A percentile compares a stretch with the other conserved stretches of the same genome.
Conservation (phyloP, 1,140 invertebrate genomes). For the Drosophila triauraria region DNA sequence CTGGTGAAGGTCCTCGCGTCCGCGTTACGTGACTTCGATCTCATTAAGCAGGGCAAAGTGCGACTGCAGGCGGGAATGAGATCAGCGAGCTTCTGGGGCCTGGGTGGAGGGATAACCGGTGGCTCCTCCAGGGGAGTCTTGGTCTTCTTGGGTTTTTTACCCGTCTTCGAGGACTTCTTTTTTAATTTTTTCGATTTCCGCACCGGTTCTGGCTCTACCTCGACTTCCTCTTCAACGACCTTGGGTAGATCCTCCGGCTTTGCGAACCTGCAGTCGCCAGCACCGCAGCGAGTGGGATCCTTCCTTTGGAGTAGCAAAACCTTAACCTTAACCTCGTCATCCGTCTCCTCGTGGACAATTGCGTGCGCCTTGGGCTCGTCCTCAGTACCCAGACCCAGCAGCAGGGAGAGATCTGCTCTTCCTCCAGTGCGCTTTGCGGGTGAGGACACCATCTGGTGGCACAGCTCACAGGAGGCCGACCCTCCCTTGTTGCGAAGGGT, state of each 20-base stretch:
- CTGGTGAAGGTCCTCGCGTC: not conserved
- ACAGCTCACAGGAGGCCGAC: not conserved
- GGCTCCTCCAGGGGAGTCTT: too few species aligned
- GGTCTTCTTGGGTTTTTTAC: not conserved
- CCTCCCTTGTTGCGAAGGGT: not conserved
- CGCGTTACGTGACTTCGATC: not conserved
- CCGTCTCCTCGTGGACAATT: not conserved
- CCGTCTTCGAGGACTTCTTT: too few species aligned
- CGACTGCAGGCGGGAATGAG: conserved; percentile 20
- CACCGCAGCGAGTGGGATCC: not conserved
- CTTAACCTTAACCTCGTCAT: conserved; percentile 8
- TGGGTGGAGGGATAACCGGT: not conserved
- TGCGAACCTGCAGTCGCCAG: not conserved
- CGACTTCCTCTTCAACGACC: not conserved
- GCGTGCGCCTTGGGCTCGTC: not conserved
- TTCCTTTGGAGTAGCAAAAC: conserved; percentile 13
- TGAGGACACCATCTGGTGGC: not conserved
- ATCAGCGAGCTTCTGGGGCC: conserved; percentile 8
- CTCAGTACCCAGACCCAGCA: conserved; percentile 3
- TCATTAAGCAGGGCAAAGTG: not conserved
- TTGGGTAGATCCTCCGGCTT: not conserved
- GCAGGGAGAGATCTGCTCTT: not conserved
- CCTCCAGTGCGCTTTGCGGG: not conserved
- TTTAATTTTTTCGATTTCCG: too few species aligned
- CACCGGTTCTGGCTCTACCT: too few species aligned